phyloP scores from a whole-genome alignment of 53 echinoderm and acorn worm genomes.

The Echinometra lucunter region DNA sequence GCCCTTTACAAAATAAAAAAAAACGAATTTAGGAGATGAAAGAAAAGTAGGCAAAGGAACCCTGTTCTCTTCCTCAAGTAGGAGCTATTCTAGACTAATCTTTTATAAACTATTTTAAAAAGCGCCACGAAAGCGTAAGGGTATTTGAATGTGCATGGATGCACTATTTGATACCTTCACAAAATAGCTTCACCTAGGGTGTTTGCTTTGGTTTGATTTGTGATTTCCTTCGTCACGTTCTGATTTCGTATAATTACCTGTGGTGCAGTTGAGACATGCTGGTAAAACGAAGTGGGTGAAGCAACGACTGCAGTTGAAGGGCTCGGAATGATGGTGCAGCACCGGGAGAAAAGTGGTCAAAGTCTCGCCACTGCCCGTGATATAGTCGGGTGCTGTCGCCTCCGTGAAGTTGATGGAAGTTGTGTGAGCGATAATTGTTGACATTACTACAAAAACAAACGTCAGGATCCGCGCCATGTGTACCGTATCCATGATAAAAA shows the following conservation, averaged over 20 bases:
- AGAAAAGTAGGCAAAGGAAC: no score
- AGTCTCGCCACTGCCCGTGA: conserved; percentile 55
- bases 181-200: background rate
- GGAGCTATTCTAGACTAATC: no score
- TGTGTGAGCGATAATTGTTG: conserved; percentile 46
- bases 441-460: conserved; percentile 56
- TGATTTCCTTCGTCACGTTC: conserved; percentile 19
- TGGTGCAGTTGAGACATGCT: conserved; percentile 53
- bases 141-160: background rate
- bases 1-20: no score
- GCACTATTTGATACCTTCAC: background rate
- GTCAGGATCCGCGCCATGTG: conserved; percentile 6
- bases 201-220: background rate
- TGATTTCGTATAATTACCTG: conserved; percentile 52
- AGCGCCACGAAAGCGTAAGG: background rate
- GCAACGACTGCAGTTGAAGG: conserved; percentile 53
- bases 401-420: conserved; percentile 27
- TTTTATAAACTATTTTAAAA: no score
- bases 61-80: no score
- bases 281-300: conserved; percentile 13
- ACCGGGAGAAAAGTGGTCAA: conserved; percentile 54
- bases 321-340: background rate
- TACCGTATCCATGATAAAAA: conserved; percentile 59
- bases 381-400: conserved; percentile 45
- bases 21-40: no score